Evolutionary conservation across 1,140 invertebrate genomes (phyloP).

Genomic region (Microvelia longipes): DNA sequence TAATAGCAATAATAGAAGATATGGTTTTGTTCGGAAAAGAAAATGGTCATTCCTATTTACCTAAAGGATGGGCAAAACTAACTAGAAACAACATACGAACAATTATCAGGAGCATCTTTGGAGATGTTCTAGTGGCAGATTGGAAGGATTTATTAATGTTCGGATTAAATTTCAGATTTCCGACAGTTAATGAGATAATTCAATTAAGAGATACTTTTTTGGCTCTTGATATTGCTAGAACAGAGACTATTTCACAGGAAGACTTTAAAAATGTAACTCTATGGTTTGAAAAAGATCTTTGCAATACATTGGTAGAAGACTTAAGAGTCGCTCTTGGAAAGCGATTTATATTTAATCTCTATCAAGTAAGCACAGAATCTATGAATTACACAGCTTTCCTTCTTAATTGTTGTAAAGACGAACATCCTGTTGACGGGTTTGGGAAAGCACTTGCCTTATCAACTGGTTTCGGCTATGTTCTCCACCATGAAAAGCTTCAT

Average conservation of each 20-base stretch:
- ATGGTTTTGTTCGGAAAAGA: slow-evolving; percentile 33
- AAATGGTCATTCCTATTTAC: slow-evolving; percentile 31
- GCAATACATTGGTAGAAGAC: slow-evolving; percentile 21
- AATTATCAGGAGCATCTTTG: slow-evolving; percentile 34
- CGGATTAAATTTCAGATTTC: slow-evolving; percentile 35
- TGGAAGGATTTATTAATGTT: slow-evolving; percentile 46
- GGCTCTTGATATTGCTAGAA: slow-evolving; percentile 30
- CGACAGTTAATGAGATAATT: slow-evolving; percentile 35
- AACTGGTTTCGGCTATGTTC: slow-evolving; percentile 2
- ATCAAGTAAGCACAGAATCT: slow-evolving; percentile 28
- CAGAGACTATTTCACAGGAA: slow-evolving; percentile 29
- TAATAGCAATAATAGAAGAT: slow-evolving; percentile 7
- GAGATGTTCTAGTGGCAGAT: slow-evolving; percentile 34
- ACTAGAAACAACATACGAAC: slow-evolving; percentile 31
- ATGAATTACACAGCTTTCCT: slow-evolving; percentile 43
- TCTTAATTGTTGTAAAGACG: slow-evolving; percentile 40
- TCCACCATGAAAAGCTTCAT: neutral
- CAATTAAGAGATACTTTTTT: slow-evolving; percentile 31
- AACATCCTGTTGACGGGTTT: slow-evolving; percentile 35
- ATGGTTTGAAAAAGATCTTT: slow-evolving; percentile 38
- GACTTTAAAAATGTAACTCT: slow-evolving; percentile 30
- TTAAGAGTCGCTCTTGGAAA: slow-evolving; percentile 32
- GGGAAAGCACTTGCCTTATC: slow-evolving; percentile 35
- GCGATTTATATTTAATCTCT: slow-evolving; percentile 38
- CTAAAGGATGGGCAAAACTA: slow-evolving; percentile 35